phyloP scores from a whole-genome alignment of 2,113 vertebrate species.

The Ctenodactylus gundi region DNA sequence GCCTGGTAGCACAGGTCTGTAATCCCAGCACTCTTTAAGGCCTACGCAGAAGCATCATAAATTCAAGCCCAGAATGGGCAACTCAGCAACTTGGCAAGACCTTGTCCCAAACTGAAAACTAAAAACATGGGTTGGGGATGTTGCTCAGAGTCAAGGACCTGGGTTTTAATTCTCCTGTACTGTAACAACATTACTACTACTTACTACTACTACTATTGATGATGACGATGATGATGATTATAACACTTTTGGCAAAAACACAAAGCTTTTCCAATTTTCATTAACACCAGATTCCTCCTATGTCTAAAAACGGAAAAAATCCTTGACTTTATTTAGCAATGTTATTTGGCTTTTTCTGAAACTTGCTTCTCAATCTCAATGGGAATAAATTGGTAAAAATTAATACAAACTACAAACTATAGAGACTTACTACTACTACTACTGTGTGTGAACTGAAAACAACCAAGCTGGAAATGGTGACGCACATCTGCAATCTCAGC shows the following conservation, averaged over 20 bases:
- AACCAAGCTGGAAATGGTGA: neutral
- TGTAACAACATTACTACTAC: no score
- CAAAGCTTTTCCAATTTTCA: slow-evolving; percentile 29
- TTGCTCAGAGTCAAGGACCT: no score
- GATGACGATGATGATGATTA: no score
- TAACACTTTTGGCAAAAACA: slow-evolving; percentile 40
- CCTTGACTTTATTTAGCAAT: slow-evolving; percentile 34
- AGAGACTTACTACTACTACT: neutral
- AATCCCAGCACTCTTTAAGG: no score
- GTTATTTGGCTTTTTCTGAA: slow-evolving; percentile 43
- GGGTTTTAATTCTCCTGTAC: no score
- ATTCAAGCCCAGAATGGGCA: no score
- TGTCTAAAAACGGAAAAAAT: slow-evolving; percentile 33
- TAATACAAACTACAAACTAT: slow-evolving; percentile 16
- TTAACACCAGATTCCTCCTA: slow-evolving; percentile 26
- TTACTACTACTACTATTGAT: no score
- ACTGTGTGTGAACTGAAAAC: slow-evolving; percentile 2
- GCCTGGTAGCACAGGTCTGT: no score
- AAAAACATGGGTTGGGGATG: no score
- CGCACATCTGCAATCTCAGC: neutral
- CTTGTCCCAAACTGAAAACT: no score
- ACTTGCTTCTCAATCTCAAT: slow-evolving; percentile 12
- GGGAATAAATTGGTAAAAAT: slow-evolving; percentile 4
- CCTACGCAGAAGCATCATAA: no score
- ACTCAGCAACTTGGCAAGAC: no score